Evolutionary conservation across 2,797 vertebrate genomes (phyloP).

Genomic region (Botia almorhae): DNA sequence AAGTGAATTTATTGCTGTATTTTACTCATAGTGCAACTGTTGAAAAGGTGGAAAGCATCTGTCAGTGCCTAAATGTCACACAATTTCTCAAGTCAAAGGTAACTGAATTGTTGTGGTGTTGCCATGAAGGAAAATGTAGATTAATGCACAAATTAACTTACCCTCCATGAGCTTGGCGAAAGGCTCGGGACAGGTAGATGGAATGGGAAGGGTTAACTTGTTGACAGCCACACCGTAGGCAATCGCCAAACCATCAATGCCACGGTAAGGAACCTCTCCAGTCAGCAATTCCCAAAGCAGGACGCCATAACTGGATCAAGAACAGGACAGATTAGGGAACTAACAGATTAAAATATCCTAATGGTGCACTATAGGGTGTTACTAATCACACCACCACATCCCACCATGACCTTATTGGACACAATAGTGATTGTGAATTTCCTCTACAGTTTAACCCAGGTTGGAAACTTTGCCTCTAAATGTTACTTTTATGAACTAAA

Average conservation of each 20-base stretch:
- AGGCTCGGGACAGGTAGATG: slow-evolving; percentile 93
- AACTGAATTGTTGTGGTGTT: too few species aligned
- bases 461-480: too few species aligned
- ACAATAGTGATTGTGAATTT: too few species aligned
- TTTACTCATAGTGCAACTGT: too few species aligned
- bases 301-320: slow-evolving; percentile 87
- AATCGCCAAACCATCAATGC: slow-evolving; percentile 94
- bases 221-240: slow-evolving; percentile 95
- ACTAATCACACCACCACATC: background rate
- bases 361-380: background rate
- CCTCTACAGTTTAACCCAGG: too few species aligned
- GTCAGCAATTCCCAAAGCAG: slow-evolving; percentile 96
- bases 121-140: background rate
- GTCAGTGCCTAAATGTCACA: background rate
- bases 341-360: background rate
- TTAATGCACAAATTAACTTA: slow-evolving; percentile 58
- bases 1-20: too few species aligned
- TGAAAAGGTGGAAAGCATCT: too few species aligned
- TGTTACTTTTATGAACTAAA: background rate
- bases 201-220: slow-evolving; percentile 93
- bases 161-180: slow-evolving; percentile 97
- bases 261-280: slow-evolving; percentile 93
- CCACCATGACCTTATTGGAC: too few species aligned
- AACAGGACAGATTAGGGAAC: background rate
- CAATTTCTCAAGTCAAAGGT: too few species aligned